Evolutionary conservation across 2,113 vertebrate genomes (phyloP), one percentile per base, ranked within the genome.

Genomic region (Ascaphus truei): DNA sequence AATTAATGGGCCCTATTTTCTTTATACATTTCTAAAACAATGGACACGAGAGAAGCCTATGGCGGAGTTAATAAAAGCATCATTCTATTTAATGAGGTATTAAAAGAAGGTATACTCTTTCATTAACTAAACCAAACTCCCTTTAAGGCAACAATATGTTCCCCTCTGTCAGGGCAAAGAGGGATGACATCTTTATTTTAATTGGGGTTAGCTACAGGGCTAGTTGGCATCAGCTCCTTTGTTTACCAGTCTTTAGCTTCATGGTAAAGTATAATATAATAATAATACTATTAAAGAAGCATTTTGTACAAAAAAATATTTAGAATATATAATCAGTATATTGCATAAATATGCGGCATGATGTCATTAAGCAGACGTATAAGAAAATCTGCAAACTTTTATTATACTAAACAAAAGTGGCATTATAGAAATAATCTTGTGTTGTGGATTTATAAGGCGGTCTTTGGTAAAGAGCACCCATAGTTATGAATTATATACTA

Each of bases 111-210:
- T 87, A 82, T 85, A 87, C 80, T 86, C 75, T 88, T 89, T 89
- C 86, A 87, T 91, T 90, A 88, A 87, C 81, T 80, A 85, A 88
- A 86, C 79, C 80, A 83, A 91, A 88, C 82, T 90, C 86, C 84
- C 89, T 92, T 89, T 85, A 88, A 92, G 90, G 86, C 88, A 91
- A 87, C 87, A 92, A 88, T 90, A 90, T 89, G 88, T 83, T 90
- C 85, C 84, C 84, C 83, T 86, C 85, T 88, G 84, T 86, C 85
- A 89, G 85, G 83, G 86, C 83, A 88, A 84, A 86, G 84, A 72
- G 81, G 82, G 88, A 83, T 81, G 83, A 88, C 88, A 85, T 87
- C 83, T 88, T 83, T 86, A 84, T 86, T 91, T 90, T 91, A 91
- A 91, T 91, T 90, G 88, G 87, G 85, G 88, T 90, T 88, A 88